These are phyloP conservation scores for Sander vitreus DNA, from an alignment of 2,113 vertebrate genomes.

Conservation along the genomic window DNA sequence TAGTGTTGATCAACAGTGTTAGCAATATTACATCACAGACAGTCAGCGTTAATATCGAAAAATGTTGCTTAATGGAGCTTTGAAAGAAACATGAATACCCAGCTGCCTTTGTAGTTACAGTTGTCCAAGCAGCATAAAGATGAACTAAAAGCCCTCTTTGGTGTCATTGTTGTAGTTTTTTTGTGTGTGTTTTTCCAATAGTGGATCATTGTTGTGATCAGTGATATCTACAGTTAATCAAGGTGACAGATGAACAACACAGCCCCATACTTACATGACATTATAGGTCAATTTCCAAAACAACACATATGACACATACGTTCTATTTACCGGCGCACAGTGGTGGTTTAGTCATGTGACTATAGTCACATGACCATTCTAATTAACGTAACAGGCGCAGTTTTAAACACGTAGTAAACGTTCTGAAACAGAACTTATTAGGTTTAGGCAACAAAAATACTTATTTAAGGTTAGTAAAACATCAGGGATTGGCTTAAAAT, in stretches of 20 bases:
- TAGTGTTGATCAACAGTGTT: background rate
- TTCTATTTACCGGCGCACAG: too few species aligned
- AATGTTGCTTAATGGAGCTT: background rate
- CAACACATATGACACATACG: too few species aligned
- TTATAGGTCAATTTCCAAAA: too few species aligned
- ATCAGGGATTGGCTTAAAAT: too few species aligned
- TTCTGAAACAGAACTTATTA: too few species aligned
- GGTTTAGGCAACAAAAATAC: too few species aligned
- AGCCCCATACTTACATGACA: too few species aligned
- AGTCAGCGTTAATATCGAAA: background rate
- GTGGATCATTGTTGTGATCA: constrained; percentile 20
- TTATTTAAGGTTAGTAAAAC: too few species aligned
- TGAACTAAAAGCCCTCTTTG: background rate
- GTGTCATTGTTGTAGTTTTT: background rate
- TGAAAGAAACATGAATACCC: background rate
- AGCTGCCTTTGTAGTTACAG: constrained; percentile 2
- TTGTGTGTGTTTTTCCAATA: background rate
- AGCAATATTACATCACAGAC: constrained; percentile 13
- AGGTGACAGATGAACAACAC: constrained; percentile 17
- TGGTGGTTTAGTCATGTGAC: too few species aligned
- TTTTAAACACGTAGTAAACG: too few species aligned
- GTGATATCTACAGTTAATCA: background rate
- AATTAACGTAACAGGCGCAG: too few species aligned
- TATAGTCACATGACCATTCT: too few species aligned
- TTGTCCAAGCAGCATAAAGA: background rate